Evolutionary conservation across 2,113 vertebrate genomes (phyloP), one percentile per base, ranked within the genome.

Genomic region (Lagopus muta): DNA sequence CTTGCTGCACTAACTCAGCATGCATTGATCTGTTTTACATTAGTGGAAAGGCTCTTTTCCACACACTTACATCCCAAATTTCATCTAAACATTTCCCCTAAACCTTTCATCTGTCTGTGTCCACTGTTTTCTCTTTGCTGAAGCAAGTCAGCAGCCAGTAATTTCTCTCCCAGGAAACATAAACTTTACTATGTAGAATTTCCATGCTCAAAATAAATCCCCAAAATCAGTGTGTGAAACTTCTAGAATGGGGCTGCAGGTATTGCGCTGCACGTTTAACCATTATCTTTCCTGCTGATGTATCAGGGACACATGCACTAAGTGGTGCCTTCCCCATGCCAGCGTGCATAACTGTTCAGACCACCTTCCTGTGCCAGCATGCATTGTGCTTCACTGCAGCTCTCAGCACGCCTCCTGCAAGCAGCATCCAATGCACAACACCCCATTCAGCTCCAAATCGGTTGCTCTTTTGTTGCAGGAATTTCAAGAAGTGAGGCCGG

Each of bases 11-110:
- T 79, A 79, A 55, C 61, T 47, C 48, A 34, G 62, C 38, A 61
- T 0, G 0, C 1, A 1, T 27, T 71, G 48, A 17, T 38, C 27
- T 40, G 11, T 36, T 65, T 75, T 55, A 48, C 16, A 48, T 54
- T 55, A 7, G 2, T 17, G 6, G 19, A 64, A 54, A 86, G n/a
- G 48, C 15, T 54, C 47, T 38, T 70, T 34, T 57, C 6, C 8
- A 54, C 25, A 58, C 47, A 27, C 10, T 70, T 0, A 0, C 13
- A 54, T 65, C 15, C 61, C 9, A 42, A 5, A 52, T 65, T 78
- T 69, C 34, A 65, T 82, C 82, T 78, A 0, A 21, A 47, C 47
- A 21, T 47, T 47, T 0, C 38, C 58, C 58, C 36, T 70, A 38
- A 92, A 43, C 8, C 13, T 74, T 74, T 54, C 2, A 1, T 13